These are phyloP conservation scores for Origma solitaria DNA, from an alignment of 2,113 vertebrate genomes.

Conservation along the genomic window DNA sequence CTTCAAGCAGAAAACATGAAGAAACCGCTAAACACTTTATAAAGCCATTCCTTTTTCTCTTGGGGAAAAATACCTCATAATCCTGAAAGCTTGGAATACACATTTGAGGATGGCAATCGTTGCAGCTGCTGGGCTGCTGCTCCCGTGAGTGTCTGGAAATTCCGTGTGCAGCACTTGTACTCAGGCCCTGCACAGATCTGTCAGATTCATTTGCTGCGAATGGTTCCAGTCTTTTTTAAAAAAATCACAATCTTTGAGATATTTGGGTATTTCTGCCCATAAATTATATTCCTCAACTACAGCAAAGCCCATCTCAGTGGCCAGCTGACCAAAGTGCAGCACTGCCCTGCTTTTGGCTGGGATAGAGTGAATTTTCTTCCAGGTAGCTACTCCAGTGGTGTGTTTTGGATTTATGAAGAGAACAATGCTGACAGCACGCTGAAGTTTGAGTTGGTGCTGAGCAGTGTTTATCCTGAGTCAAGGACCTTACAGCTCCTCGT, in stretches of 20 bases:
- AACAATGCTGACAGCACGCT: neutral
- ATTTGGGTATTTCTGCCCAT: neutral
- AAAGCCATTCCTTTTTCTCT: neutral
- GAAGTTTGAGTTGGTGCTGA: neutral
- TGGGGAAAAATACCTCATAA: neutral
- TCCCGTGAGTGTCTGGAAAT: neutral
- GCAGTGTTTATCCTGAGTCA: neutral
- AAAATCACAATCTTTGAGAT: neutral
- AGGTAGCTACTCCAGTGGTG: neutral
- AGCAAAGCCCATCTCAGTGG: neutral
- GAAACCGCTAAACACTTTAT: neutral
- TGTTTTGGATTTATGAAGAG: neutral
- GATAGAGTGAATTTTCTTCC: neutral
- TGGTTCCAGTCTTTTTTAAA: neutral
- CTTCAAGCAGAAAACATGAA: neutral
- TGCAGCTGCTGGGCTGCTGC: neutral
- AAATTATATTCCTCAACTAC: neutral
- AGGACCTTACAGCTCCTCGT: neutral
- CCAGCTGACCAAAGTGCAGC: neutral
- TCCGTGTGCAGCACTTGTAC: neutral
- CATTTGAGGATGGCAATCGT: neutral
- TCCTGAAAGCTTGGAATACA: neutral
- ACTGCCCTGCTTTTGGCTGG: neutral
- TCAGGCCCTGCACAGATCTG: neutral
- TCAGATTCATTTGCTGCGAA: neutral